Evolutionary conservation across 2,888 invertebrate genomes (phyloP), one percentile per base, ranked within the genome.

Genomic region (Hyalella azteca): DNA sequence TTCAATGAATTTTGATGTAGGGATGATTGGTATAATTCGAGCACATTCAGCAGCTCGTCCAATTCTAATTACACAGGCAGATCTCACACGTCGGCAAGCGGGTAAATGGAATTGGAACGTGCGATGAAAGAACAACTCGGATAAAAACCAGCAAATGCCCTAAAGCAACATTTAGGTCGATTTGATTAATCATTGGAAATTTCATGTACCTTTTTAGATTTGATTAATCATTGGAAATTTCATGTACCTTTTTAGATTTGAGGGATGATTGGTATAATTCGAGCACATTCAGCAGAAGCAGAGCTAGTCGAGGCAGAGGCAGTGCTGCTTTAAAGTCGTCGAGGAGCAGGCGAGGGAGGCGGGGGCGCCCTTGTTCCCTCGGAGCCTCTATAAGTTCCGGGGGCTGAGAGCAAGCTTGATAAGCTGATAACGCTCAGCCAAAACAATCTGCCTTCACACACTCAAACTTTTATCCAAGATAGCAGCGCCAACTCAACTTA

Each of bases 241-340:
- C 45, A 45, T 15, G 1, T 45, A 45, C 3, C 45, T 1, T 15
- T 1, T 15, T 15, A 19, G 19, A 45, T 15, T 19, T 15, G 19
- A 19, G 45, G 45, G 45, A 15, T 1, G 45, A 19, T 15, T 15
- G 11, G 45, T 7, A 15, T 11, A 45, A 15, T 7, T 7, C 7
- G 26, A 26, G 54, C 29, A 3, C 9, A 13, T 7, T 26, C 11
- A 0, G 4, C n/a, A 22, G n/a, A 50, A 22, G 50, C 1, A 50
- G 50, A 7, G 29, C 2, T 26, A 29, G 54, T 29, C 29, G 54
- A 9, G 54, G 54, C 13, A 26, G 26, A 26, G 54, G 54, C 26
- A 54, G 54, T 54, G 54, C 54, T 13, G 54, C 54, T 54, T 54
- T 54, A 54, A 54, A 29, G 54, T n/a, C 26, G 54, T 29, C 54